Conservation (phyloP, 2,113 vertebrate genomes). For the Columba janthina region DNA sequence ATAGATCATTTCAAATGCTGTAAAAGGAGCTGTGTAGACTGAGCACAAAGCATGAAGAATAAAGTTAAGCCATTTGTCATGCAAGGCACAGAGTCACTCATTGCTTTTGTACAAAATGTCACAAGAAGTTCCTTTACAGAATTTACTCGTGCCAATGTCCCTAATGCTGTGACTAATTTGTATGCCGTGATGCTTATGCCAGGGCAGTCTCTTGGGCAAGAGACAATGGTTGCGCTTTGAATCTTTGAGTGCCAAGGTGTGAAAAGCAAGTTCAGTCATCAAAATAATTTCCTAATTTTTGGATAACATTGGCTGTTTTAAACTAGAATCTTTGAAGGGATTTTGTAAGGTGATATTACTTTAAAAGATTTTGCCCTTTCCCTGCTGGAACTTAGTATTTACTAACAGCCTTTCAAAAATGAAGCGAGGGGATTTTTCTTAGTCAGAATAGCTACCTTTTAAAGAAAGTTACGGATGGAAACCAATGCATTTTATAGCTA, state of each 20-base stretch:
- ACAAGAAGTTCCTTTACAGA: not conserved
- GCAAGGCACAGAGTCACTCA: not conserved
- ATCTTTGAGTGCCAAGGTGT: not conserved
- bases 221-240: not conserved
- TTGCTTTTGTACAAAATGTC: not conserved
- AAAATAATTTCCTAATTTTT: not conserved
- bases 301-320: not conserved
- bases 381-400: not conserved
- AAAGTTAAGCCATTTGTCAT: not conserved
- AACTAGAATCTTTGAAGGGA: not conserved
- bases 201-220: not conserved
- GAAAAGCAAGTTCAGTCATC: slow-evolving; percentile 3
- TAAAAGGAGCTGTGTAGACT: not conserved
- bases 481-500: not conserved
- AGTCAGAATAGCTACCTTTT: not conserved
- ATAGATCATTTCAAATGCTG: not conserved
- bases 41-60: not conserved
- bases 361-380: not conserved
- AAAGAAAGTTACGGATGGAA: not conserved
- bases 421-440: not conserved
- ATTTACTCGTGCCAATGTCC: not conserved
- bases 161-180: not conserved
- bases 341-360: not conserved
- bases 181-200: not conserved
- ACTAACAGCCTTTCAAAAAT: not conserved